These are phyloP conservation scores for Chaenocephalus aceratus DNA, from an alignment of 2,113 vertebrate genomes.

Conservation along the genomic window DNA sequence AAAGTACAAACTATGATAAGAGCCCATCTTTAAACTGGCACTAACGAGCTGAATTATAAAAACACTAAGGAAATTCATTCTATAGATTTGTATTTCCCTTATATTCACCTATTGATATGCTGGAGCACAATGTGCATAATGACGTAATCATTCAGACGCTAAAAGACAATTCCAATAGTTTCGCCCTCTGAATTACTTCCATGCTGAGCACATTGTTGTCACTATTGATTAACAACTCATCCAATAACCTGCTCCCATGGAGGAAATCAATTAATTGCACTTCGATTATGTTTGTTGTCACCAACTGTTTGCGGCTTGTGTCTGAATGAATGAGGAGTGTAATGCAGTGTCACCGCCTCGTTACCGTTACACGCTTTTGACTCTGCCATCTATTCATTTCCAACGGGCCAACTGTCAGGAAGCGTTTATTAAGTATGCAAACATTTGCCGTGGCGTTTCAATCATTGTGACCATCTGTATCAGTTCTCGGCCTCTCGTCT, in stretches of 20 bases:
- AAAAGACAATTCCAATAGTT: slow-evolving; percentile 33
- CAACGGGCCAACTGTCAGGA: slow-evolving; percentile 64
- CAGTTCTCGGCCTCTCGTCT: slow-evolving; percentile 13
- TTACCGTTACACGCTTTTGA: slow-evolving; percentile 58
- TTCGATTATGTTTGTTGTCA: slow-evolving; percentile 50
- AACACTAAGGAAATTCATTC: neutral
- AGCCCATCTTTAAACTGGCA: neutral
- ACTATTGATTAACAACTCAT: slow-evolving; percentile 57
- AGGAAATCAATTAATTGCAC: slow-evolving; percentile 61
- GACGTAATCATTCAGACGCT: slow-evolving; percentile 34
- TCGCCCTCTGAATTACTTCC: slow-evolving; percentile 56
- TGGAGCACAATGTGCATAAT: neutral
- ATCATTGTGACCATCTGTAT: slow-evolving; percentile 65
- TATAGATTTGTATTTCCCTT: neutral
- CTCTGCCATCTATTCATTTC: slow-evolving; percentile 51
- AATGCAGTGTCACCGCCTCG: slow-evolving; percentile 64
- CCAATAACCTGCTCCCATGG: slow-evolving; percentile 20
- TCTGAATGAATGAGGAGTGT: slow-evolving; percentile 69
- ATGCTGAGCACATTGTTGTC: slow-evolving; percentile 64
- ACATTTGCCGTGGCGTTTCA: slow-evolving; percentile 39
- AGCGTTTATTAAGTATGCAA: slow-evolving; percentile 59
- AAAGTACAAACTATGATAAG: neutral
- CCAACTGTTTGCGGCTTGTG: slow-evolving; percentile 66
- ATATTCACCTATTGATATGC: neutral
- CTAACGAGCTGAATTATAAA: neutral